Conservation (phyloP, 1,140 invertebrate genomes). For the Papilio xuthus region DNA sequence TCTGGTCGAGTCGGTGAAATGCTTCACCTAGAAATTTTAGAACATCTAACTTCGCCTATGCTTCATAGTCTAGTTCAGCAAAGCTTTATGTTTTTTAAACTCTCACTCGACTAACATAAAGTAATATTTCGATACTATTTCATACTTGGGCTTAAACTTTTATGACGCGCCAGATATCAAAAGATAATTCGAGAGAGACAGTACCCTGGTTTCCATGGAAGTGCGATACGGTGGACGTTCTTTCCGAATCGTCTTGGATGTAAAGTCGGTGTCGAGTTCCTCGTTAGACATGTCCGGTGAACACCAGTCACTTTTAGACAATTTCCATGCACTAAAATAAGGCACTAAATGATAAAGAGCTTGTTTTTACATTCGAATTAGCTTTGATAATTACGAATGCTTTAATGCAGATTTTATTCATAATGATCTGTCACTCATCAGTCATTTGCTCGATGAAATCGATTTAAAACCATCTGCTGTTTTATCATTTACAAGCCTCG, state of each 20-base stretch:
- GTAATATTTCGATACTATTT: conserved; percentile 25
- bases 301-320: conserved; percentile 61
- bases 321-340: conserved; percentile 67
- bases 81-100: conserved; percentile 32
- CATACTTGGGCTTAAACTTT: conserved; percentile 30
- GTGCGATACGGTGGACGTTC: background rate
- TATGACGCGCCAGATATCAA: conserved; percentile 27
- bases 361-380: conserved; percentile 61
- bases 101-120: conserved; percentile 21
- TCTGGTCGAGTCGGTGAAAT: conserved; percentile 16
- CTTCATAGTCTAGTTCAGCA: conserved; percentile 33
- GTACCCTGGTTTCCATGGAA: conserved; percentile 32
- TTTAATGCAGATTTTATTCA: conserved; percentile 58
- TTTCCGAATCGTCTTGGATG: background rate
- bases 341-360: conserved; percentile 80
- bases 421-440: conserved; percentile 55
- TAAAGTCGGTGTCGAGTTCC: conserved; percentile 43
- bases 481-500: conserved; percentile 78
- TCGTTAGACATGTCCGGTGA: conserved; percentile 43
- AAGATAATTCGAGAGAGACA: conserved; percentile 33
- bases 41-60: conserved; percentile 28
- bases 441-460: conserved; percentile 49
- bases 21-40: conserved; percentile 31
- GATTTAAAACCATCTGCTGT: conserved; percentile 60
- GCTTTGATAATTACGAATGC: conserved; percentile 70